Base-by-base conservation (phyloP, 2,797 vertebrate species). In the Pseudochromis fuscus region DNA sequence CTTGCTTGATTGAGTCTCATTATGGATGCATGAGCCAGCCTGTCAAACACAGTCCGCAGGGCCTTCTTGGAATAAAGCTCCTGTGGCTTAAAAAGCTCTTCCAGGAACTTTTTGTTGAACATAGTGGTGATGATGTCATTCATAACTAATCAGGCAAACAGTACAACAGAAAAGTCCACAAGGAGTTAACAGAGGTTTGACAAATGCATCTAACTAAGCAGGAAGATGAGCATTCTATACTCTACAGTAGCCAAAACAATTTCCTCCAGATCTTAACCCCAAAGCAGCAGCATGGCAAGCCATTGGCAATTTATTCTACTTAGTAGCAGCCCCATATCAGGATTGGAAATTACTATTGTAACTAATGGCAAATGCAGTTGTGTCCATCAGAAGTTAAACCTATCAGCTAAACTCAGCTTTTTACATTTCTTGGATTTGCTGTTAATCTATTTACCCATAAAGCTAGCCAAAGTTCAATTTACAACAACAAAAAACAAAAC, bases 1-100 rank as follows among this genome's bases (percentile, higher is more conserved):
- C 98, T 99, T 16, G 98, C 96, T 85, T 98, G 97, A 89, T 99
- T 99, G 57, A 99, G 95, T 67, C 97, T 96, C 98, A 99, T 99
- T 62, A 99, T 99, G 15, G 98, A 99, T 9, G 98, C 96, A 0
- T 99, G 97, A 40, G 97, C 98, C 49, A 99, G 93, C 40, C 98
- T 94, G 91, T 99, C 96, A 0, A 97, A 99, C 65, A 99, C 94
- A 0, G 97, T 98, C 74, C 97, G 91, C 74, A 99, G 92, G 5
- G 98, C 97, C 78, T 99, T 98, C 90, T 98, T 99, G 81, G 98
- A 98, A 52, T 98, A 99, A 25, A 99, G 95, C 30, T 99, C 97
- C 89, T 99, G 98, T 0, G 97, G 97, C 73, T 98, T 99, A 89
- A 99, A 98, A 80, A 99, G 90, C 88, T 99, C 98, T 46, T 98